A percentile compares a stretch with the other conserved stretches of the same genome.
Conservation (phyloP, 2,113 vertebrate species). For the Ia io region DNA sequence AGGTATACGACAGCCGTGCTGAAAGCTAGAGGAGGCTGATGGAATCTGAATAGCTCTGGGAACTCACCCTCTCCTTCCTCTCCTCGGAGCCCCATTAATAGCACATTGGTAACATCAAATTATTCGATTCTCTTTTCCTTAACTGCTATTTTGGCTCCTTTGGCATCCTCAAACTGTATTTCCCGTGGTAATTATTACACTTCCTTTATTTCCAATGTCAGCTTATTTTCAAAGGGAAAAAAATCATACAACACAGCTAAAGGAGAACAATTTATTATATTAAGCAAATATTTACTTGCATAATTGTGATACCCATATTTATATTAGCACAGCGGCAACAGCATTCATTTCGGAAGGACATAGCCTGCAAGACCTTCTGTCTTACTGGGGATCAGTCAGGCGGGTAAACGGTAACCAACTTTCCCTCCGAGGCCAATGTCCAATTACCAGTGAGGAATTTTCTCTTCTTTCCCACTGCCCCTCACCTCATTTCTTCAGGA, state of each 20-base stretch:
- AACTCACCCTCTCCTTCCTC: conserved; percentile 66
- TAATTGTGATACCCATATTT: conserved; percentile 48
- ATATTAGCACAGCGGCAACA: conserved; percentile 24
- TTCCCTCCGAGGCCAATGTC: background rate
- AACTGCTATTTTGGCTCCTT: conserved; percentile 73
- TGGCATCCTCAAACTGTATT: conserved; percentile 60
- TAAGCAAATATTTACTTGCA: conserved; percentile 73
- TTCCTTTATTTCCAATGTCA: conserved; percentile 75
- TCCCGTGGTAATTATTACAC: conserved; percentile 78
- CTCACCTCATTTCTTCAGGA: background rate
- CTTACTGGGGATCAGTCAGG: background rate
- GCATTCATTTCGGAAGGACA: background rate
- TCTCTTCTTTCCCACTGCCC: background rate
- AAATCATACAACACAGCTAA: conserved; percentile 54
- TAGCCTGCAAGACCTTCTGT: background rate
- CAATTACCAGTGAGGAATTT: background rate
- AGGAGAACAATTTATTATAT: conserved; percentile 72
- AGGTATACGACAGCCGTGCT: conserved; percentile 73
- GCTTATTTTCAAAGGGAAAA: conserved; percentile 69
- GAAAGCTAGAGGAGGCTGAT: conserved; percentile 74
- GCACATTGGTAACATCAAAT: conserved; percentile 70
- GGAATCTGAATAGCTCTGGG: conserved; percentile 78
- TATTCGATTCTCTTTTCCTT: conserved; percentile 72
- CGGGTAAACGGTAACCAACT: background rate
- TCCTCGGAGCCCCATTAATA: conserved; percentile 78